phyloP scores from a whole-genome alignment of 2,888 invertebrate genomes.

The Drosophila anomalipes region DNA sequence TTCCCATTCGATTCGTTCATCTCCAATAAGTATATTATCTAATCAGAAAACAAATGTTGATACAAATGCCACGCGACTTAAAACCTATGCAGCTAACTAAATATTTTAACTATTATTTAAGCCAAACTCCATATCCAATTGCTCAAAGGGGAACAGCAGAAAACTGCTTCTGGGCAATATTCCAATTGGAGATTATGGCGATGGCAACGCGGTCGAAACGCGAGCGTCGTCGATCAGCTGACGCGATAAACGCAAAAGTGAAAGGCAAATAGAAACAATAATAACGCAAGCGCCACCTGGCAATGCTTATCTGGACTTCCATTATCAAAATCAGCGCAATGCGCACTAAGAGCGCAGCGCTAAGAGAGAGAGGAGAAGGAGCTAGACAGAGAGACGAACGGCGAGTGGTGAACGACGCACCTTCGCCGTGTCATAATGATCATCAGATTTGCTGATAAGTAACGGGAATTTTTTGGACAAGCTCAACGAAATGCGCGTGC shows the following conservation, averaged over 20 bases:
- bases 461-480: slow-evolving; percentile 10
- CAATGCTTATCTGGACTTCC: slow-evolving; percentile 29
- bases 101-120: slow-evolving; percentile 19
- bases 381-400: background rate
- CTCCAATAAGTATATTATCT: slow-evolving; percentile 9
- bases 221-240: slow-evolving; percentile 48
- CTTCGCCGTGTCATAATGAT: slow-evolving; percentile 31
- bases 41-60: slow-evolving; percentile 5
- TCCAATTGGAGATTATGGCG: slow-evolving; percentile 27
- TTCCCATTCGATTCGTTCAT: background rate
- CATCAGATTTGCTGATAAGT: slow-evolving; percentile 38
- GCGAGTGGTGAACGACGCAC: slow-evolving; percentile 16
- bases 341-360: background rate
- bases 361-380: background rate
- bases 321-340: background rate
- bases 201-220: background rate
- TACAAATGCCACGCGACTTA: slow-evolving; percentile 28
- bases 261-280: slow-evolving; percentile 61
- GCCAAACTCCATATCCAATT: background rate
- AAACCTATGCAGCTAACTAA: background rate
- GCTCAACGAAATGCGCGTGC: slow-evolving; percentile 57
- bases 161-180: background rate
- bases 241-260: slow-evolving; percentile 52
- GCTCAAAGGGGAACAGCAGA: background rate
- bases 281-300: slow-evolving; percentile 8